Base-by-base conservation (phyloP, 2,888 invertebrate genomes). In the Muschampia plurimacula region DNA sequence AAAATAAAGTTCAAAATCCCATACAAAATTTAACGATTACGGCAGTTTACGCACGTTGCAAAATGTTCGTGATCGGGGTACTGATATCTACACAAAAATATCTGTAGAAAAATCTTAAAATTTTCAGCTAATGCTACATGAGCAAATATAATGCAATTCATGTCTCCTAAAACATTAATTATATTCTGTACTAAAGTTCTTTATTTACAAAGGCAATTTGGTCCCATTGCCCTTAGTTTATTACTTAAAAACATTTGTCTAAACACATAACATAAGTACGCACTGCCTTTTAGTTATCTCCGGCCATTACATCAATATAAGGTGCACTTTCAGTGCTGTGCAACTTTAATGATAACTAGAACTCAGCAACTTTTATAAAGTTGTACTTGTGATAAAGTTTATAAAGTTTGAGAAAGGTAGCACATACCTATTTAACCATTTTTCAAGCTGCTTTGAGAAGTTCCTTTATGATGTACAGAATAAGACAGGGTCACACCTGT, bases 401-500 rank as follows among this genome's bases (percentile, higher is more conserved):
- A 1, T 46, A 32, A 59, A 32, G 32, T 59, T 59, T 59, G 12
- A 59, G 9, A 28, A 59, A 28, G 10, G 52, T 13, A 67, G 67
- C 28, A 39, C 39, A 22, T 63, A 69, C 36, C 32, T 10, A 28
- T 12, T 57, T 57, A 36, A 36, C 12, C 28, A 59, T 32, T 22
- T 44, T 66, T 46, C 6, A 22, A 22, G 22, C 13, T 28, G 15
- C 13, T 28, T 28, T 32, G 59, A 67, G 44, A 59, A 55, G 57
- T 44, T 44, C 28, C 41, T 57, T 39, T 13, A 2, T 41, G 44
- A 7, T 55, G 44, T 5, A 63, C 10, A 28, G 12, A 52, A 39
- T 44, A 62, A 66, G 67, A 41, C 66, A 67, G 12, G 64, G 77
- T 88, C 85, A 88, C 76, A 89, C 87, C 74, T 84, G 86, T 74